These are phyloP conservation scores for Sebastes flavidus DNA, from an alignment of 2,797 vertebrate genomes.

Conservation along the genomic window DNA sequence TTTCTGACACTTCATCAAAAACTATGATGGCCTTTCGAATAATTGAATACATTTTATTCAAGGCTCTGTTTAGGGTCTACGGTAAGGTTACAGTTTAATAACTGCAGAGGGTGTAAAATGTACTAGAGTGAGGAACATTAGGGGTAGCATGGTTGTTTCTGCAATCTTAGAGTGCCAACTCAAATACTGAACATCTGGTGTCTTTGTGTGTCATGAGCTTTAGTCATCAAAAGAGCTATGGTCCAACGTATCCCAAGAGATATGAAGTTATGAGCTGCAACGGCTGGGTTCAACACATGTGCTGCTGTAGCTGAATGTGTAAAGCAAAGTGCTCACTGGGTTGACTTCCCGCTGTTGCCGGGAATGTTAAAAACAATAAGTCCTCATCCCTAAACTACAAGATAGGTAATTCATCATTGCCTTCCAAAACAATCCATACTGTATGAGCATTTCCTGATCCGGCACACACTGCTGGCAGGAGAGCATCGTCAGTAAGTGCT, in stretches of 20 bases:
- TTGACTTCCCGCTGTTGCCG: not conserved
- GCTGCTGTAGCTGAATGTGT: slow-evolving; percentile 1
- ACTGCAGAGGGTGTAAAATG: slow-evolving; percentile 13
- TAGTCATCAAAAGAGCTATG: slow-evolving; percentile 49
- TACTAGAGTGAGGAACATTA: not conserved
- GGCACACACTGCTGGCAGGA: not conserved
- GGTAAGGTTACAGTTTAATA: slow-evolving; percentile 22
- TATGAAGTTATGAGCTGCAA: slow-evolving; percentile 24
- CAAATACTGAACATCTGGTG: slow-evolving; percentile 62
- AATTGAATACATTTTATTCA: not conserved
- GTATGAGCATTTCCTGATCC: not conserved
- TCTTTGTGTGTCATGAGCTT: slow-evolving; percentile 35
- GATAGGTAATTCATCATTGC: not conserved
- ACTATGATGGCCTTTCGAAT: not conserved
- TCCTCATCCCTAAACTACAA: not conserved
- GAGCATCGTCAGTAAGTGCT: fast-evolving
- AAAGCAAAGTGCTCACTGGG: not conserved
- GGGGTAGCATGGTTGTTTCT: slow-evolving; percentile 13
- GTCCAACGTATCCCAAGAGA: slow-evolving; percentile 20
- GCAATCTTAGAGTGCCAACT: slow-evolving; percentile 39
- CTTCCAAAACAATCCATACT: not conserved
- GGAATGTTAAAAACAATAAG: slow-evolving; percentile 14
- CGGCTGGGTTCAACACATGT: slow-evolving; percentile 3
- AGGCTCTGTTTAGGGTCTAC: not conserved
- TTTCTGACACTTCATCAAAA: not conserved